Base-by-base conservation (phyloP, 2,113 vertebrate genomes). In the Antigone vipio region DNA sequence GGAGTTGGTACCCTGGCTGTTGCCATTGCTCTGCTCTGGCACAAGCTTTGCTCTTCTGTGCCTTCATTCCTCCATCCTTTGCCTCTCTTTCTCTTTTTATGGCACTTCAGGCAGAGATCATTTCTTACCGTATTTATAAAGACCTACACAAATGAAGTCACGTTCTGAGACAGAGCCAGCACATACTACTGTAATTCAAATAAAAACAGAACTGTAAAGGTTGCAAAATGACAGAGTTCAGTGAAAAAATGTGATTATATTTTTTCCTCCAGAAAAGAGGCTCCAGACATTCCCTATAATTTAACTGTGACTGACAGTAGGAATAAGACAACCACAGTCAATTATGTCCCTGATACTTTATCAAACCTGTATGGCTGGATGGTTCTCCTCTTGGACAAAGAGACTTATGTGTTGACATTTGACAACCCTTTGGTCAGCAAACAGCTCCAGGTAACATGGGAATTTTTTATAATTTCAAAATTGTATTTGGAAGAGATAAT, bases 351-450 rank as follows among this genome's bases (percentile, higher is more conserved):
- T 21, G 97, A 98, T 80, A 98, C 98, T 30, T 86, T 98, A 90
- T 98, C 98, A 89, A 93, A 98, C 49, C 56, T 38, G 6, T 59
- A 97, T 62, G 98, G 98, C 72, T 98, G 98, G 98, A 93, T 98
- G 97, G 97, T 73, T 83, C 95, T 98, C 16, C 98, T 98, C 75
- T 77, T 98, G 96, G 98, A 98, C 96, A 97, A 96, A 77, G 97
- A 98, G 79, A 97, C 96, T 30, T 98, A 98, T 9, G n/a, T 47
- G 0, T 4, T 98, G 91, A 87, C 63, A 67, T 98, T 98, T 52
- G 84, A 94, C 66, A 96, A 55, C 24, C 74, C 80, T 71, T 80
- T 81, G 67, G 49, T 58, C 79, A 96, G 40, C 86, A 87, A 80
- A 59, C 82, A 93, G 74, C 79, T 98, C 49, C 96, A 98, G 97